These are phyloP conservation scores for Zophobas morio DNA, from an alignment of 1,140 invertebrate species.

Conservation along the genomic window DNA sequence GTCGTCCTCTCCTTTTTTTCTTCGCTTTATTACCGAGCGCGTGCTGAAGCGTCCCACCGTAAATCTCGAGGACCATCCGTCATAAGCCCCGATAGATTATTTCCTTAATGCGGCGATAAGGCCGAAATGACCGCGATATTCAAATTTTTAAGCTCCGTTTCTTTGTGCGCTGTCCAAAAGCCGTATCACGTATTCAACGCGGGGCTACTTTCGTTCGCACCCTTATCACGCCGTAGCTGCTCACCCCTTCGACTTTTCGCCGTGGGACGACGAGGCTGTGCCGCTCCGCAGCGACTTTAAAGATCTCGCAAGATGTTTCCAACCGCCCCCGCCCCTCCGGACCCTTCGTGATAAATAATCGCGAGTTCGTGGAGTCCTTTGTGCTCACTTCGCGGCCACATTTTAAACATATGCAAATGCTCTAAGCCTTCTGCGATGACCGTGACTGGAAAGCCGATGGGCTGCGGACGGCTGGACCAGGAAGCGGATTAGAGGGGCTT, in stretches of 20 bases:
- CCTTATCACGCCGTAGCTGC: constrained; percentile 50
- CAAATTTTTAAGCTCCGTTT: constrained; percentile 67
- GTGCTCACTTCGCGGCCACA: constrained; percentile 64
- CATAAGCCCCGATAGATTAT: constrained; percentile 63
- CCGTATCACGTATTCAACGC: constrained; percentile 61
- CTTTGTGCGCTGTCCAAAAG: constrained; percentile 65
- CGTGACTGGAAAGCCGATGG: constrained; percentile 61
- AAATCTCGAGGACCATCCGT: constrained; percentile 60
- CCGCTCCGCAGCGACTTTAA: constrained; percentile 54
- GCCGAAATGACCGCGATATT: constrained; percentile 68
- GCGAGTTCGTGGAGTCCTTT: constrained; percentile 65
- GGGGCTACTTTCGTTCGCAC: constrained; percentile 56
- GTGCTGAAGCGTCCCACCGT: constrained; percentile 20
- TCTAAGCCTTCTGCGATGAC: constrained; percentile 60
- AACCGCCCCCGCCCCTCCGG: constrained; percentile 51
- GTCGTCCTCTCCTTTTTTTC: constrained; percentile 49
- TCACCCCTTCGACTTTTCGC: constrained; percentile 20
- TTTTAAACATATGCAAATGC: constrained; percentile 68
- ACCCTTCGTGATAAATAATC: constrained; percentile 65
- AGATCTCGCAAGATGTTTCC: constrained; percentile 59
- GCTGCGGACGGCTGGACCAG: constrained; percentile 50
- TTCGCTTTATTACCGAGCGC: constrained; percentile 5
- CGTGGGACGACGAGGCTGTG: constrained; percentile 30
- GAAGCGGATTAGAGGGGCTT: background rate
- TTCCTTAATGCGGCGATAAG: constrained; percentile 66